Percentiles rank a stretch among this genome's conserved stretches.
phyloP scores from a whole-genome alignment of 2,888 invertebrate species.

The Pelosia muscerda region DNA sequence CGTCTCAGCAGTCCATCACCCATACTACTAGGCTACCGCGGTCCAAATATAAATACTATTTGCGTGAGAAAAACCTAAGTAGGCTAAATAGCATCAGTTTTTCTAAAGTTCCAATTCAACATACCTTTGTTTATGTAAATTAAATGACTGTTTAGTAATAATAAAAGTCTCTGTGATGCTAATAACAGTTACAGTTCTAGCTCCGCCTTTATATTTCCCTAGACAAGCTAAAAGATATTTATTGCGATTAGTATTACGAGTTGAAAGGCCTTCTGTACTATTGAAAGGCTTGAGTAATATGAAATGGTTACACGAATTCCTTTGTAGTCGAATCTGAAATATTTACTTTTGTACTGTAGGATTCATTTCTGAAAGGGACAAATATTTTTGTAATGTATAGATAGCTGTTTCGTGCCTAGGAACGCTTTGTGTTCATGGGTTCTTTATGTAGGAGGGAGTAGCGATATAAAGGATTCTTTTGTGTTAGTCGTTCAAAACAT shows the following conservation, averaged over 20 bases:
- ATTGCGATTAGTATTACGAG: conserved; percentile 7
- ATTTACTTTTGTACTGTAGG: conserved; percentile 11
- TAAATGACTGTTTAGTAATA: conserved; percentile 30
- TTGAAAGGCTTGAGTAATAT: conserved; percentile 9
- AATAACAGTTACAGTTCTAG: conserved; percentile 21
- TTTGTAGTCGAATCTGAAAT: conserved; percentile 11
- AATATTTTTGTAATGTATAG: neutral
- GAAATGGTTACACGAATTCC: conserved; percentile 12
- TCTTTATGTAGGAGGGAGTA: neutral
- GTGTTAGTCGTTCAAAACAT: neutral
- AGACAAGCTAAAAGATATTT: conserved; percentile 5
- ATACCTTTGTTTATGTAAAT: conserved; percentile 28
- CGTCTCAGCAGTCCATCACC: no score
- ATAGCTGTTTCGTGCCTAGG: neutral
- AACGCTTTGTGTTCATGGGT: neutral
- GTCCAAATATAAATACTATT: no score
- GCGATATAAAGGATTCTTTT: neutral
- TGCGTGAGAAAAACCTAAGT: no score
- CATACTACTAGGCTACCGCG: no score
- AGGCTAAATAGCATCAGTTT: neutral
- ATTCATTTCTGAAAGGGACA: neutral
- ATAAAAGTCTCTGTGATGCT: conserved; percentile 17
- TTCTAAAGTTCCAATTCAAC: neutral
- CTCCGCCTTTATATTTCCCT: conserved; percentile 26
- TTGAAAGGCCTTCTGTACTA: conserved; percentile 6